Evolutionary conservation across 2,888 invertebrate species (phyloP), one percentile per base, ranked within the genome.

Genomic region (Drosophila stalkeri): DNA sequence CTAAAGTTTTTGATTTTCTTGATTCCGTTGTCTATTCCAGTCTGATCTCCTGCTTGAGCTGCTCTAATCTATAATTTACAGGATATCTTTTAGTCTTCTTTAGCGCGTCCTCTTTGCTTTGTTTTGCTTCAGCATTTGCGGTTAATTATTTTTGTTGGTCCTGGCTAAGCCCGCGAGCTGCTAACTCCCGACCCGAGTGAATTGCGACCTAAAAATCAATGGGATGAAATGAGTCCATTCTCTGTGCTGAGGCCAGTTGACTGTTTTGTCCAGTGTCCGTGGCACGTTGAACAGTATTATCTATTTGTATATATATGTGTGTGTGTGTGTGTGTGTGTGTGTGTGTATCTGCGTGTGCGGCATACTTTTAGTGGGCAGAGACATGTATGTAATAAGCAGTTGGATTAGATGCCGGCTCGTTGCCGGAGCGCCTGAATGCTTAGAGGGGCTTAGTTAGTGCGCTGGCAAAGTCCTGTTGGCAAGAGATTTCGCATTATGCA

Each of bases 301-400:
- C 65, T 68, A 33, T 56, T 52, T 37, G 54, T 39, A 16, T 27
- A 27, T 27, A 1, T 23, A 11, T 20, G 16, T 20, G 35, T n/a
- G 11, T 39, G 23, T 27, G 6, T 27, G 5, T 23, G 16, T 20
- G 16, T 20, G 35, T n/a, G 11, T 43, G 2, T 35, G 7, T 23
- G 16, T 33, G 33, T 43, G 16, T 60, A 12, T 6, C 27, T 52
- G 27, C 41, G 16, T 9, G 35, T 52, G 27, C 41, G 54, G 69
- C 75, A 66, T 78, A 75, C 70, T 73, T 75, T 70, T 49, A 18
- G 66, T 77, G 49, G 68, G 18, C 74, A 68, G 59, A 69, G 56
- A 65, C 72, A 65, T 65, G 70, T 70, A 69, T 78, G 69, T 83
- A 86, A 78, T 84, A 84, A 89, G 84, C 84, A 84, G 86, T 84